These are phyloP conservation scores for Gobius niger DNA, from an alignment of 2,113 vertebrate genomes.

Conservation along the genomic window DNA sequence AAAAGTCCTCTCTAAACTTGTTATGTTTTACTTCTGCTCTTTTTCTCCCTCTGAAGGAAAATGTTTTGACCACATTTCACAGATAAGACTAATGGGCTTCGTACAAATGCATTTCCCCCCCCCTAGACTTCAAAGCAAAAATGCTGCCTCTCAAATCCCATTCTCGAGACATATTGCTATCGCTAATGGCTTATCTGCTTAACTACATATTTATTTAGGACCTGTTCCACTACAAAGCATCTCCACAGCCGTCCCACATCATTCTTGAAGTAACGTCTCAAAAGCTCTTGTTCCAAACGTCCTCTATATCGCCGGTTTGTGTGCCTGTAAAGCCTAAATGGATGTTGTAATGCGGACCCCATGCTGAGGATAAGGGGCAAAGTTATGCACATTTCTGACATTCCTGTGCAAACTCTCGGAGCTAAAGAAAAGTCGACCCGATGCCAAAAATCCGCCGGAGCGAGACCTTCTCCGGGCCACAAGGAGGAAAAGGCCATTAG, in stretches of 20 bases:
- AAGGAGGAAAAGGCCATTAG: slow-evolving; percentile 66
- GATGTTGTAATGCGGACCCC: slow-evolving; percentile 22
- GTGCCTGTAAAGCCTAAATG: slow-evolving; percentile 14
- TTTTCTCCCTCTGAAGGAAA: slow-evolving; percentile 15
- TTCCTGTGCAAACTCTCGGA: slow-evolving; percentile 51
- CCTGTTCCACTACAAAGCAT: slow-evolving; percentile 11
- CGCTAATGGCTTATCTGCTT: slow-evolving; percentile 31
- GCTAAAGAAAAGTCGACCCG: slow-evolving; percentile 49
- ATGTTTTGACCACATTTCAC: neutral
- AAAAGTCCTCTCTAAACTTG: neutral
- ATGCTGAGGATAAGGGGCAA: slow-evolving; percentile 17
- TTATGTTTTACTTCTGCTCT: slow-evolving; percentile 7
- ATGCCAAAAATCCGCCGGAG: slow-evolving; percentile 36
- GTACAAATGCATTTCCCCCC: neutral
- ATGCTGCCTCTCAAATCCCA: slow-evolving; percentile 24
- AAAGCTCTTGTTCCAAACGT: neutral
- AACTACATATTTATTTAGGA: slow-evolving; percentile 30
- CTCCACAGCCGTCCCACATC: slow-evolving; percentile 42
- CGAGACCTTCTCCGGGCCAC: slow-evolving; percentile 32
- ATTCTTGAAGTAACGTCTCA: slow-evolving; percentile 32
- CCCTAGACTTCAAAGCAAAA: slow-evolving; percentile 1
- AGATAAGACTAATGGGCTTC: slow-evolving; percentile 18
- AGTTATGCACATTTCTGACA: slow-evolving; percentile 61
- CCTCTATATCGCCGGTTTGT: slow-evolving; percentile 23
- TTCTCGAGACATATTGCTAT: slow-evolving; percentile 6